Evolutionary conservation across 1,140 invertebrate species (phyloP), one percentile per base, ranked within the genome.

Genomic region (Leptopilina boulardi): DNA sequence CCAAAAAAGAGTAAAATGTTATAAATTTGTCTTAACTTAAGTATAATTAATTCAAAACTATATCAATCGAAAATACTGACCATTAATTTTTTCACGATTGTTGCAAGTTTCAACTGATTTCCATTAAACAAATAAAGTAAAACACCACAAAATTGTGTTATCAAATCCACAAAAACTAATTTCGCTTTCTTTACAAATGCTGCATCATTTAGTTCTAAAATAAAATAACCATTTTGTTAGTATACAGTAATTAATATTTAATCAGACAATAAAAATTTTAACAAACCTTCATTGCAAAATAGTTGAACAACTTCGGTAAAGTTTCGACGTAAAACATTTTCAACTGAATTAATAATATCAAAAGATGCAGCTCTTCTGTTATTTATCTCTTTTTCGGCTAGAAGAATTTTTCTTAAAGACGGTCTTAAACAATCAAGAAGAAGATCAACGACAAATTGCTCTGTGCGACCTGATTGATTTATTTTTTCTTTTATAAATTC

Each of bases 291-390:
- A 78, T 84, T 77, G 59, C 85, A 77, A 23, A 84, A 59, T 44
- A 81, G 54, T 42, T 75, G 82, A 21, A 86, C 56, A 21, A 79
- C 73, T 18, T 71, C 72, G 0, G 41, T 71, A 11, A 18, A 77
- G 34, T 76, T 70, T 71, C 73, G 76, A 19, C 78, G 78, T 0
- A 82, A 47, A 9, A 80, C n/a, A 70, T 51, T 71, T 78, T 83
- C 85, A 6, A 88, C 71, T 5, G 88, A 88, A 8, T 83, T 85
- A 23, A 76, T 74, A 30, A 88, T 44, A 47, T 90, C 86, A 15
- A 90, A 38, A 56, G 73, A 47, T 19, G 74, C 1, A 72, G 77
- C 23, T 19, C 47, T 38, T 47, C 74, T 76, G 77, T 80, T 51
- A 21, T 21, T 75, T 10, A 5, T 1, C 5, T 76, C 76, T 30